Evolutionary conservation across 2,113 vertebrate species (phyloP), one percentile per base, ranked within the genome.

Genomic region (Cochlearius cochlearius): DNA sequence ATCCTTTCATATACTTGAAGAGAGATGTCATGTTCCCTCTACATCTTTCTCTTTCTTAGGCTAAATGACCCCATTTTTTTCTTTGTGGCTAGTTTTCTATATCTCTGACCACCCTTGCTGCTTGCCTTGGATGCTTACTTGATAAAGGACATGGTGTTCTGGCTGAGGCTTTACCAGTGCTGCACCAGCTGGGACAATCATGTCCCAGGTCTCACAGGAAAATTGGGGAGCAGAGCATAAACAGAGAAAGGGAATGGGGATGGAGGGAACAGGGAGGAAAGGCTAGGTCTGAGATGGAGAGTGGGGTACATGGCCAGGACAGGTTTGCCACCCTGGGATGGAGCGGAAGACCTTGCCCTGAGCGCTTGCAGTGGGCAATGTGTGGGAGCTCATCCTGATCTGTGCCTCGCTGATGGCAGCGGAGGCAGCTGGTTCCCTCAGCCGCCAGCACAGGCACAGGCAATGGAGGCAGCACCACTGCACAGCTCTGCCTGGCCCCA

Each of bases 301-400:
- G 5, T 8, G 19, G 5, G 1, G 7, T 82, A 41, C 67, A 15
- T 12, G 4, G 30, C 27, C 49, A 41, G 38, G 59, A 80, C 9
- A 49, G 3, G 8, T 71, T 75, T 82, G 4, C 19, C 13, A 22
- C 47, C 56, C 38, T 45, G 39, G 13, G 8, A 5, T 34, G 27
- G 3, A 27, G 10, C n/a, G 16, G 32, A 83, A 38, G 17, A 80
- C 43, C 7, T 69, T 59, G 15, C 23, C 68, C 55, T 84, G 29
- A 81, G 77, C 58, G 77, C 29, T 4, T 22, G 12, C 45, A 77
- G 39, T 15, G 15, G 9, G 15, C 9, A 12, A 38, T 0, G 0
- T 50, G 17, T 29, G 29, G 84, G 30, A 84, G 5, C 10, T 73
- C 15, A 19, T 62, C 34, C 30, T 69, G 63, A 38, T 41, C 20